Conservation (phyloP, 2,797 vertebrate species). For the Eutrigla gurnardus region DNA sequence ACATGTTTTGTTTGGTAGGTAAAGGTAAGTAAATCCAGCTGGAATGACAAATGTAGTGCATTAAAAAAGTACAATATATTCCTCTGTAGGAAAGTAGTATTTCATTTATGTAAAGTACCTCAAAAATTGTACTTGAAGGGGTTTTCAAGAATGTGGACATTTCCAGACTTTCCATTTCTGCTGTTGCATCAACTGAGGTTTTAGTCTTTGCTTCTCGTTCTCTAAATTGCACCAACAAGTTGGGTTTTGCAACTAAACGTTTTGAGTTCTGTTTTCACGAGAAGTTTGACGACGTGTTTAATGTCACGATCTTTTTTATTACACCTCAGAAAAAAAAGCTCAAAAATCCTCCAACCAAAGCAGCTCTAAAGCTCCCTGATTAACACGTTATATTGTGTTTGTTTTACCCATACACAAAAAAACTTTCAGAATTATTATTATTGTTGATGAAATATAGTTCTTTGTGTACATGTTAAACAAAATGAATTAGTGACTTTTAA, state of each 20-base stretch:
- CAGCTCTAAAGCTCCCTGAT: too few species aligned
- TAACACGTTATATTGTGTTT: too few species aligned
- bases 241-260: slow-evolving; percentile 50
- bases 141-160: not conserved
- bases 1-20: not conserved
- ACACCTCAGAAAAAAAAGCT: not conserved
- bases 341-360: not conserved
- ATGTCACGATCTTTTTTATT: fast-evolving
- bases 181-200: slow-evolving; percentile 37
- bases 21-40: not conserved
- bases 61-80: too few species aligned
- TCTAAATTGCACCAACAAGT: slow-evolving; percentile 1
- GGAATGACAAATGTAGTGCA: too few species aligned
- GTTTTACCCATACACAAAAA: too few species aligned
- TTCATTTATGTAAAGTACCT: not conserved
- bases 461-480: too few species aligned
- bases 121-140: not conserved
- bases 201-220: slow-evolving; percentile 24
- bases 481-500: too few species aligned
- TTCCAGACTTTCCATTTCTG: not conserved
- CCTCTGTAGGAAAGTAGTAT: too few species aligned
- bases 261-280: slow-evolving; percentile 52
- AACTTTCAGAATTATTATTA: too few species aligned
- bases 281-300: not conserved
- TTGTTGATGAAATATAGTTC: too few species aligned